Conservation (phyloP, 1,140 invertebrate genomes). For the Drosophila azteca region DNA sequence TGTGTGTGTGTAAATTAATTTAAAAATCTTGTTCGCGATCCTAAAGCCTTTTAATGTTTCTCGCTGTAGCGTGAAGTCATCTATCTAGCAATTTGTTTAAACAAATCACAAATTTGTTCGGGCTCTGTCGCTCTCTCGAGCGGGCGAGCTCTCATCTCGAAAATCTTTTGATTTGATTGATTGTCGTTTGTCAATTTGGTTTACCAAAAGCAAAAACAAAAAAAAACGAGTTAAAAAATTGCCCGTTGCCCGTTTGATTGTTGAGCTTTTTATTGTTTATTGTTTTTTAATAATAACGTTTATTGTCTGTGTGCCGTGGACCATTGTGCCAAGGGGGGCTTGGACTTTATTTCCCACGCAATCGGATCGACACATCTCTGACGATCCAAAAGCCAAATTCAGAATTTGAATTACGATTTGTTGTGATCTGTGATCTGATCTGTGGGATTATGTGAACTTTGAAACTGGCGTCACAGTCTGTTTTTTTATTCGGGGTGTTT, state of each 20-base stretch:
- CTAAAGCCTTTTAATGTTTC: conserved; percentile 50
- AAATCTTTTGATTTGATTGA: conserved; percentile 59
- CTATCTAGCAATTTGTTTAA: conserved; percentile 62
- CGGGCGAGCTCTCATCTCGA: background rate
- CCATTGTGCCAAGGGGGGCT: conserved; percentile 32
- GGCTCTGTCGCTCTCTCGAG: background rate
- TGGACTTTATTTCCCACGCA: conserved; percentile 66
- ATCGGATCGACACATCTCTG: conserved; percentile 18
- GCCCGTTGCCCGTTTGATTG: conserved; percentile 20
- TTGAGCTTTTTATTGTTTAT: conserved; percentile 67
- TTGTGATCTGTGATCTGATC: conserved; percentile 31
- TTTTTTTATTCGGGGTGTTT: background rate
- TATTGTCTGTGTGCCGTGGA: conserved; percentile 56
- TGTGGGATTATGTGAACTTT: conserved; percentile 41
- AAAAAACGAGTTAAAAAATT: conserved; percentile 11
- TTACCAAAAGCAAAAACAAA: conserved; percentile 23
- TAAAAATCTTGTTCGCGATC: conserved; percentile 54
- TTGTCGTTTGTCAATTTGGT: conserved; percentile 51
- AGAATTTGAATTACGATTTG: conserved; percentile 36
- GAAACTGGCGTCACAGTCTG: conserved; percentile 30
- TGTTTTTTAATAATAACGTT: conserved; percentile 80
- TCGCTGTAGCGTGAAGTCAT: conserved; percentile 71
- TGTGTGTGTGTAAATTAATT: conserved; percentile 49
- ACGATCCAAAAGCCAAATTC: conserved; percentile 22
- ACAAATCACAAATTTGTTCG: conserved; percentile 63